Percentiles rank a stretch among this genome's conserved stretches.
Conservation (phyloP, 2,888 invertebrate genomes). For the Argyresthia goedartella region DNA sequence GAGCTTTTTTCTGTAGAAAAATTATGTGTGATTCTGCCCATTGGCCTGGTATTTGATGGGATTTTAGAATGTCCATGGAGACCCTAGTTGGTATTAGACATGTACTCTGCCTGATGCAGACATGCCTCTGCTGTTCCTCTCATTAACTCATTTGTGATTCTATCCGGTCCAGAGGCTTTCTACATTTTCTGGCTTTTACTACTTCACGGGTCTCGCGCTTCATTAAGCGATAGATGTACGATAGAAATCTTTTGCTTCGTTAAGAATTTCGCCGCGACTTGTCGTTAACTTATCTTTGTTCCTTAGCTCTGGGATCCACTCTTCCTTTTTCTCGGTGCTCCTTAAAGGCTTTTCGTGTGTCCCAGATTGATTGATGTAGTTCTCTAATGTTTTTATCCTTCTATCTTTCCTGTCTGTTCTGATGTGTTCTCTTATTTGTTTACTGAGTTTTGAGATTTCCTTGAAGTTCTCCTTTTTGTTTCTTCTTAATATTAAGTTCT, state of each 20-base stretch:
- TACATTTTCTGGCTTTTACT: background rate
- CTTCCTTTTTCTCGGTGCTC: background rate
- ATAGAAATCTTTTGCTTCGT: background rate
- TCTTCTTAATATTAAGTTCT: background rate
- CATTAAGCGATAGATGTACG: no score
- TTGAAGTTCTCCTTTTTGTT: background rate
- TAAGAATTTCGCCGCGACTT: background rate
- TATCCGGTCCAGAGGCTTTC: conserved; percentile 11
- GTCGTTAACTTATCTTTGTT: background rate
- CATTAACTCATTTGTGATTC: conserved; percentile 14
- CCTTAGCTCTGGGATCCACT: background rate
- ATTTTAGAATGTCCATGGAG: conserved; percentile 12
- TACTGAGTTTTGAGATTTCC: background rate
- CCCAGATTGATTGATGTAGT: background rate
- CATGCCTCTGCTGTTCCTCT: conserved; percentile 10
- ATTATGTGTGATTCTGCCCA: conserved; percentile 14
- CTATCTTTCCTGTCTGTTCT: background rate
- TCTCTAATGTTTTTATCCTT: background rate
- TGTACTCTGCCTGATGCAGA: no score
- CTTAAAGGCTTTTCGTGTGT: background rate
- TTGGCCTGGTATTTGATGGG: conserved; percentile 8
- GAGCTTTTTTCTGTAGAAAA: conserved; percentile 14
- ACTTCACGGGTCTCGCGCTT: no score
- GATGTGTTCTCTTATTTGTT: background rate
- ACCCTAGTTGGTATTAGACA: conserved; percentile 12